Evolutionary conservation across 2,888 invertebrate genomes (phyloP), one percentile per base, ranked within the genome.

Genomic region (Cheilosia grossa): DNA sequence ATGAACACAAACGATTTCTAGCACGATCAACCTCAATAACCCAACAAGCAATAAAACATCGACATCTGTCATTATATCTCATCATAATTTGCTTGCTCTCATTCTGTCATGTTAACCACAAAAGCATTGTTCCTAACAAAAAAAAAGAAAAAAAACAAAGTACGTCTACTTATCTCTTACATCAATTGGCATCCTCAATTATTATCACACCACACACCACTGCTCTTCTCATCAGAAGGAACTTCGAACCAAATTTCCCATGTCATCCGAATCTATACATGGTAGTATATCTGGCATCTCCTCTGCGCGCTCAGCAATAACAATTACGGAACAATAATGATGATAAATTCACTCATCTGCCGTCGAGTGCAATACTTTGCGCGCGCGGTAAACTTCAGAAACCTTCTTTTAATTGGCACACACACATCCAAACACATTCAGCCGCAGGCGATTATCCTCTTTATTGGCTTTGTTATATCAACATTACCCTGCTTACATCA

Each of bases 351-450:
- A 40, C 69, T 37, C 56, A 51, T 51, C 24, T 30, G 27, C 21
- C 58, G 56, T 53, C 30, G 67, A 81, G 72, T 81, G 77, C 69
- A 81, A 69, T 70, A 81, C 58, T 75, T 70, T 81, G 81, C 81
- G 85, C 75, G 81, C 64, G 81, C 85, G 85, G 85, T 72, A 81
- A 81, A 85, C 75, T 85, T 85, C 81, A 77, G 75, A 81, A 81
- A 83, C 70, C 77, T 81, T 77, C 80, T 72, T 81, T 75, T 85
- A 85, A 85, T 85, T 85, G 81, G 81, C 67, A 75, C 56, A 85
- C 63, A 85, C 37, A 37, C 37, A 37, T 4, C 30, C 30, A 30
- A 30, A 37, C 13, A 37, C 58, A 85, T 61, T 24, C 51, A 81
- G 56, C 66, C 72, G 19, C 67, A 72, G 70, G 77, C 81, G 81